These are phyloP conservation scores for Polypterus bichir DNA, from an alignment of 2,113 vertebrate genomes.

Conservation along the genomic window DNA sequence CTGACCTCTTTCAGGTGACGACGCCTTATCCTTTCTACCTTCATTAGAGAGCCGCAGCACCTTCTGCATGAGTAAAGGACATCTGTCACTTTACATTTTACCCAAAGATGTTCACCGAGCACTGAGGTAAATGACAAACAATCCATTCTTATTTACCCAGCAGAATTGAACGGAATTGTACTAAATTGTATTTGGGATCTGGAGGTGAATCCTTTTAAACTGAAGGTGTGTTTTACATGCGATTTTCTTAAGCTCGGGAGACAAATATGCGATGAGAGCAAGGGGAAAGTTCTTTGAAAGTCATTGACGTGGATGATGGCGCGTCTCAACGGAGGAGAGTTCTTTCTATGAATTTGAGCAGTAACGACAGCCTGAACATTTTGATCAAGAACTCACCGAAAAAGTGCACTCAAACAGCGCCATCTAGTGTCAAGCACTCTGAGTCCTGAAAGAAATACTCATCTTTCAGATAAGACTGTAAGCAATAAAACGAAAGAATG, in stretches of 20 bases:
- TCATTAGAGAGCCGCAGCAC: slow-evolving; percentile 26
- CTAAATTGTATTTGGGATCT: slow-evolving; percentile 46
- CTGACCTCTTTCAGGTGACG: slow-evolving; percentile 25
- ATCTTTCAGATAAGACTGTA: too few relatives aligned
- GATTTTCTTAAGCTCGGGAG: slow-evolving; percentile 25
- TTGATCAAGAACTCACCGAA: too few relatives aligned
- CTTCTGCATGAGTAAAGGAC: slow-evolving; percentile 22
- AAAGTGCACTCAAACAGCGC: too few relatives aligned
- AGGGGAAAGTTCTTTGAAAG: slow-evolving; percentile 3
- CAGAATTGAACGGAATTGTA: slow-evolving; percentile 41
- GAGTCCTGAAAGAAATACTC: too few relatives aligned
- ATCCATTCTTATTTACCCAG: slow-evolving; percentile 51
- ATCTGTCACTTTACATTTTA: slow-evolving; percentile 51
- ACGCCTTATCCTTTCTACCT: slow-evolving; percentile 23
- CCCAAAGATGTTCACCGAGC: slow-evolving; percentile 29
- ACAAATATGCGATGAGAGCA: slow-evolving; percentile 2
- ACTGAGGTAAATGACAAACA: slow-evolving; percentile 44
- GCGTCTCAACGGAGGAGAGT: not conserved
- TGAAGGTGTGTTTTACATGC: slow-evolving; percentile 39
- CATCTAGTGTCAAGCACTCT: too few relatives aligned
- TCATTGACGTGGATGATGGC: slow-evolving; percentile 1
- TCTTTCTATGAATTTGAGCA: too few relatives aligned
- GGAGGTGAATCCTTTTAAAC: slow-evolving; percentile 38
- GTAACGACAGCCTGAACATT: too few relatives aligned
- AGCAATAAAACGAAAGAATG: too few relatives aligned